Conservation (phyloP, 2,888 invertebrate species). For the Argynnis bischoffii region DNA sequence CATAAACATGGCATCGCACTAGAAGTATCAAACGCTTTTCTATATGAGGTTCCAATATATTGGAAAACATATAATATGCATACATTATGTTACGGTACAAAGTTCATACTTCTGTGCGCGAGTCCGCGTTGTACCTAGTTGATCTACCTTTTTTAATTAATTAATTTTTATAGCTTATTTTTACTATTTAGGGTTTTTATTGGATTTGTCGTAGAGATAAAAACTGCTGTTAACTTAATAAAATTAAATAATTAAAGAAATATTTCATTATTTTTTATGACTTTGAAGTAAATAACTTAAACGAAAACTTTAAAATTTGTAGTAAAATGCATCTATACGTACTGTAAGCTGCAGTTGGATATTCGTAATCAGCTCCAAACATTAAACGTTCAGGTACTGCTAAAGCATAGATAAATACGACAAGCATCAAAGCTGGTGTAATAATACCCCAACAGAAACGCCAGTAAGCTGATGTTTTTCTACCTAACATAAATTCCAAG, state of each 20-base stretch:
- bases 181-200: neutral
- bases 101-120: too few relatives aligned
- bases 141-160: too few relatives aligned
- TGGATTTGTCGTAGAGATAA: neutral
- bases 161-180: too few relatives aligned
- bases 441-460: conserved; percentile 89
- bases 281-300: neutral
- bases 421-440: conserved; percentile 87
- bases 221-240: too few relatives aligned
- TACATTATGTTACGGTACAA: too few relatives aligned
- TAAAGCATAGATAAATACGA: conserved; percentile 88
- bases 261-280: neutral
- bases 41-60: too few relatives aligned
- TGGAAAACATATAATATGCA: too few relatives aligned
- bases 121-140: too few relatives aligned
- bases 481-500: conserved; percentile 90
- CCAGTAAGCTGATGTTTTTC: conserved; percentile 88
- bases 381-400: conserved; percentile 2
- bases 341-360: conserved; percentile 9
- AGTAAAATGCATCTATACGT: conserved; percentile 15
- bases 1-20: too few relatives aligned
- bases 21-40: too few relatives aligned
- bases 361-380: conserved; percentile 4
- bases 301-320: neutral
- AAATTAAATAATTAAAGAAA: neutral